Evolutionary conservation across 1,140 invertebrate genomes (phyloP).

Genomic region (Drosophila mayri): DNA sequence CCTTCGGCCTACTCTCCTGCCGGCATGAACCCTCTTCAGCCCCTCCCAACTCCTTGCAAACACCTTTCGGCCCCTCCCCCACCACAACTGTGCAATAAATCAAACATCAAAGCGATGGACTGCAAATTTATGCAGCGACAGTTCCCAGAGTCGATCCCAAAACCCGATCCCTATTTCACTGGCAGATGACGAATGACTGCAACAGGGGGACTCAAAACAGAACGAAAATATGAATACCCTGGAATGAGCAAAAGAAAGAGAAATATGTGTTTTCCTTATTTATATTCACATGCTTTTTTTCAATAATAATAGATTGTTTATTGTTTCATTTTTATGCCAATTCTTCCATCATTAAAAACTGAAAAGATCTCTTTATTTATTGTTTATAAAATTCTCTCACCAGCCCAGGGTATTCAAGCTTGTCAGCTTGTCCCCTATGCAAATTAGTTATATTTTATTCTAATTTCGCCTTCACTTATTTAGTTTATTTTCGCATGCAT

Average conservation of each 20-base stretch:
- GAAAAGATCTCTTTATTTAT: no score
- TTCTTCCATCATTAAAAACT: background rate
- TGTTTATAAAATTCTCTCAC: background rate
- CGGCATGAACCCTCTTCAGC: background rate
- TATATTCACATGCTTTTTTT: background rate
- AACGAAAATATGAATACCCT: background rate
- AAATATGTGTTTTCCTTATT: background rate
- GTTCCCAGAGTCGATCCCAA: conserved; percentile 27
- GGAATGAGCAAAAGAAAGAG: background rate
- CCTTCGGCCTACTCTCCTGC: background rate
- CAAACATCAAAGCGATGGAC: conserved; percentile 63
- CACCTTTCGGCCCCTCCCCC: conserved; percentile 1
- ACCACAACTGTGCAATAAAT: conserved; percentile 41
- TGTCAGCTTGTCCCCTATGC: conserved; percentile 21
- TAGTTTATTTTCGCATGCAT: conserved; percentile 49
- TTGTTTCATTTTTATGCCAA: no score
- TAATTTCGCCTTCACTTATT: conserved; percentile 31
- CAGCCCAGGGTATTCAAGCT: background rate
- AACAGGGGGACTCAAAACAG: background rate
- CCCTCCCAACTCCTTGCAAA: background rate
- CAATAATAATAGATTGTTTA: no score
- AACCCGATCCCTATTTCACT: conserved; percentile 28
- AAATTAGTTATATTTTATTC: conserved; percentile 54
- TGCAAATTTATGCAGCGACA: conserved; percentile 67
- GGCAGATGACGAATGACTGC: conserved; percentile 19